Evolutionary conservation across 2,113 vertebrate genomes (phyloP).

Genomic region (Hypomesus transpacificus): DNA sequence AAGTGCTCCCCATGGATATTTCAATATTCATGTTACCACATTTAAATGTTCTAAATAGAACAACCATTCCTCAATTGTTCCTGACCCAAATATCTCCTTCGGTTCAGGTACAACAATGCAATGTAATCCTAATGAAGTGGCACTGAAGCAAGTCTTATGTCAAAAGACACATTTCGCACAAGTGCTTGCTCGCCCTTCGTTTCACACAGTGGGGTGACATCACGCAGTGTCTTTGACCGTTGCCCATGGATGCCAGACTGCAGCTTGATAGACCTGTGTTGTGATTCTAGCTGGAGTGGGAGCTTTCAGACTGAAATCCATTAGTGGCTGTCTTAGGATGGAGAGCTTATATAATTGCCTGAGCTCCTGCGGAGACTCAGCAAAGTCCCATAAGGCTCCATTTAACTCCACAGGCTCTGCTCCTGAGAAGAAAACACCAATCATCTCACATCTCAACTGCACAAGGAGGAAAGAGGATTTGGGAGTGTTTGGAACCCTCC

Average conservation of each 20-base stretch:
- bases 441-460: conserved; percentile 31
- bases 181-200: conserved; percentile 9
- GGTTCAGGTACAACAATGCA: conserved; percentile 3
- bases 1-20: neutral
- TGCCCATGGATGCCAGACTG: conserved; percentile 31
- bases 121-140: no score
- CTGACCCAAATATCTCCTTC: neutral
- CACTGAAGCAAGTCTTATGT: no score
- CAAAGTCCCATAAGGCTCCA: conserved; percentile 51
- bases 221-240: conserved; percentile 5
- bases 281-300: conserved; percentile 41
- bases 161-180: neutral
- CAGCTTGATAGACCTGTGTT: conserved; percentile 38
- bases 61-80: neutral
- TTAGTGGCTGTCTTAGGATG: conserved; percentile 43
- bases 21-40: conserved; percentile 1
- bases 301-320: conserved; percentile 49
- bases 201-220: conserved; percentile 22
- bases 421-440: conserved; percentile 28
- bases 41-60: conserved; percentile 25
- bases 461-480: neutral
- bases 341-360: conserved; percentile 63
- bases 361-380: conserved; percentile 58
- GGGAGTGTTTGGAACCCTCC: no score
- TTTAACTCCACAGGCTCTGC: conserved; percentile 42